Conservation (phyloP, 2,888 invertebrate species). For the Mythimna loreyi region DNA sequence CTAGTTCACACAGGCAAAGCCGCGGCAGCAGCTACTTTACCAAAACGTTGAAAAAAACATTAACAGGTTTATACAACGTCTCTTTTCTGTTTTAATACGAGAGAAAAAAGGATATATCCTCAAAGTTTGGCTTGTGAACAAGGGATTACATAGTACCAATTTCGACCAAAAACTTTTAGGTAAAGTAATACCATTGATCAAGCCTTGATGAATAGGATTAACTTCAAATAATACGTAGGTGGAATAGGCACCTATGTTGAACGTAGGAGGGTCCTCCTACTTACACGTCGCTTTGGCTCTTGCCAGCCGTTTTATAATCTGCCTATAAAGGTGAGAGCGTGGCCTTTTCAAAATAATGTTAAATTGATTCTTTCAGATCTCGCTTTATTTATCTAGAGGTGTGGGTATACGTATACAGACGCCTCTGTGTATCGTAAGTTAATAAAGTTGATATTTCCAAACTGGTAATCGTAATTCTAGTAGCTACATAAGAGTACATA, state of each 20-base stretch:
- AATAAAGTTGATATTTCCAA: background rate
- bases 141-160: background rate
- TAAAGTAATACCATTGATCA: background rate
- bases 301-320: background rate
- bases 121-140: background rate
- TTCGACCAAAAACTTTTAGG: background rate
- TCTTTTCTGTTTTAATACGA: background rate
- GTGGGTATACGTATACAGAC: background rate
- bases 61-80: too few species aligned
- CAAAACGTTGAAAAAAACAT: too few species aligned
- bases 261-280: background rate
- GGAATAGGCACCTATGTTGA: background rate
- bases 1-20: too few species aligned
- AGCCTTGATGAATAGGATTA: background rate
- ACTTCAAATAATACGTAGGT: background rate
- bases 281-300: background rate
- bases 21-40: too few species aligned
- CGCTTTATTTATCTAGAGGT: too few species aligned
- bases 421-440: background rate
- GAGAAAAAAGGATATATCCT: background rate
- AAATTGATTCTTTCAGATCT: background rate
- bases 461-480: background rate
- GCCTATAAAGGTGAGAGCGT: background rate
- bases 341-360: background rate
- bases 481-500: too few species aligned